Conservation (phyloP, 2,113 vertebrate genomes). For the Nettapus auritus region DNA sequence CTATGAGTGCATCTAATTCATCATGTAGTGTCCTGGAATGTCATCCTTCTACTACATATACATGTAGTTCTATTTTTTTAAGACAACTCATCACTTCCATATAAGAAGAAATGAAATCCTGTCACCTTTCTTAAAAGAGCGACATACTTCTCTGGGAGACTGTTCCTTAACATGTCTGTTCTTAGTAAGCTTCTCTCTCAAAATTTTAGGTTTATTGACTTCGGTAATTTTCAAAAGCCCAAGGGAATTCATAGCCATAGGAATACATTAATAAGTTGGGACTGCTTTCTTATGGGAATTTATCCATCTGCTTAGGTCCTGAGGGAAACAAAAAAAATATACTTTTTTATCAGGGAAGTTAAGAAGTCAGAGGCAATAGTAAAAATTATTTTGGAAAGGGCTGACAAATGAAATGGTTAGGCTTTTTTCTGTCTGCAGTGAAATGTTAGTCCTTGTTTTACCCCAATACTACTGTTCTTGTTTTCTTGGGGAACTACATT, state of each 20-base stretch:
- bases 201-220: not conserved
- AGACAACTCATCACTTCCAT: not conserved
- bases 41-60: not conserved
- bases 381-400: not conserved
- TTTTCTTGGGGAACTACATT: not conserved
- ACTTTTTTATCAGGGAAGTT: not conserved
- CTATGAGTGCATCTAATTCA: not conserved
- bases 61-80: conserved; percentile 34
- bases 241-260: not conserved
- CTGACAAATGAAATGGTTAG: not conserved
- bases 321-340: not conserved
- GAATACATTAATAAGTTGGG: not conserved
- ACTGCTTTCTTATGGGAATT: conserved; percentile 6
- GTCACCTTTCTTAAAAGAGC: not conserved
- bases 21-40: not conserved
- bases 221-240: not conserved
- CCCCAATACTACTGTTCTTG: not conserved
- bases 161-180: not conserved
- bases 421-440: not conserved
- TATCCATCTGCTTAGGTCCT: conserved; percentile 7
- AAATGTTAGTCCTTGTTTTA: not conserved
- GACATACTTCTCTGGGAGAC: not conserved
- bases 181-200: not conserved
- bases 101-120: conserved; percentile 11
- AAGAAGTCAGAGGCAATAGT: not conserved